phyloP scores from a whole-genome alignment of 2,888 invertebrate species.

The Lasioglossum vierecki region DNA sequence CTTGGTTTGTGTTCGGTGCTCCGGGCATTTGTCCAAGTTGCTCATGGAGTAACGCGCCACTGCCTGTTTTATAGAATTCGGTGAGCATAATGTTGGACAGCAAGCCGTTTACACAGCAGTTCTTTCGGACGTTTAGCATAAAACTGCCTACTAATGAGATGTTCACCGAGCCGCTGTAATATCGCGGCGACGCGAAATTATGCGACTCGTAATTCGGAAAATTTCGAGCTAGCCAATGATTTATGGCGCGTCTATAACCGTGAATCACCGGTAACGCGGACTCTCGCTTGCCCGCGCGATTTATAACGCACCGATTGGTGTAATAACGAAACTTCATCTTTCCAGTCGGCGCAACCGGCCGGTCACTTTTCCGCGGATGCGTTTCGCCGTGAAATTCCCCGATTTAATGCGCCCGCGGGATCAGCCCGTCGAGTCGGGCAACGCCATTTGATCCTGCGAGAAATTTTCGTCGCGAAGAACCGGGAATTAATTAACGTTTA shows the following conservation, averaged over 20 bases:
- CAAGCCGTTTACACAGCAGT: neutral
- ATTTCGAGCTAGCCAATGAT: conserved; percentile 35
- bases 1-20: too few relatives aligned
- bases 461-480: neutral
- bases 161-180: conserved; percentile 4
- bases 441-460: neutral
- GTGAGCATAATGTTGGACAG: neutral
- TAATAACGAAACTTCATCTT: conserved; percentile 50
- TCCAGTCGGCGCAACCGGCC: conserved; percentile 24
- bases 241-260: conserved; percentile 47
- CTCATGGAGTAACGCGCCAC: too few relatives aligned
- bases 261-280: conserved; percentile 33
- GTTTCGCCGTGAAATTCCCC: conserved; percentile 44
- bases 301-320: conserved; percentile 47
- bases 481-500: conserved; percentile 30
- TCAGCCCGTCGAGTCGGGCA: neutral
- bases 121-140: neutral
- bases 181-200: conserved; percentile 15
- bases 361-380: conserved; percentile 48
- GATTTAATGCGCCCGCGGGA: conserved; percentile 54
- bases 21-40: too few relatives aligned
- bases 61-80: neutral
- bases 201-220: conserved; percentile 24
- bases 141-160: neutral
- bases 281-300: conserved; percentile 16